phyloP scores from a whole-genome alignment of 1,140 invertebrate genomes.

The Drosophila sp. region DNA sequence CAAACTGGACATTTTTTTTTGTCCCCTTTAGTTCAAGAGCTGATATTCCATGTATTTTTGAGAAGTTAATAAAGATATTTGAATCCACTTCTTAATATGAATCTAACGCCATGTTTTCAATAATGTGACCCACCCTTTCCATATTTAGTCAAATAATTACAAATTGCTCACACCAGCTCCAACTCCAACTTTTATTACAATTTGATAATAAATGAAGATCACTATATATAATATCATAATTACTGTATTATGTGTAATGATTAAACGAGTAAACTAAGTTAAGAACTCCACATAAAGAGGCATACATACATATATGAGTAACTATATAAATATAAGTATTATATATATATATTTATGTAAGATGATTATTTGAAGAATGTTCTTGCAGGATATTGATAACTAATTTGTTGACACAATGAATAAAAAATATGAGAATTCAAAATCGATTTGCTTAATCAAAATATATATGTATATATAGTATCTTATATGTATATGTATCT shows the following conservation, averaged over 20 bases:
- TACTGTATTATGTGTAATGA: background rate
- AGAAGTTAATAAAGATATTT: too few species aligned
- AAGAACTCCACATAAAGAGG: constrained; percentile 4
- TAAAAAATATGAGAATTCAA: background rate
- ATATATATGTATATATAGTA: constrained; percentile 28
- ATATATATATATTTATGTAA: background rate
- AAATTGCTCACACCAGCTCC: background rate
- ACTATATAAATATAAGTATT: background rate
- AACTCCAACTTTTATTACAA: constrained; percentile 5
- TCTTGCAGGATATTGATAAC: background rate
- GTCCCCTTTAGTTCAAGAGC: too few species aligned
- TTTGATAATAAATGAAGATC: background rate
- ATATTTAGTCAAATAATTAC: background rate
- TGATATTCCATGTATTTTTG: too few species aligned
- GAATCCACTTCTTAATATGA: too few species aligned
- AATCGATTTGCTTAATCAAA: constrained; percentile 24
- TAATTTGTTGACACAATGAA: too few species aligned
- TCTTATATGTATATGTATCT: constrained; percentile 37
- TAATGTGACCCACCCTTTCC: too few species aligned
- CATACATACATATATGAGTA: background rate
- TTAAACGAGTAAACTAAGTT: background rate
- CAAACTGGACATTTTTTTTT: too few species aligned
- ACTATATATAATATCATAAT: background rate
- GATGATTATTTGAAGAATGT: background rate
- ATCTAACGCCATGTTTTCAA: too few species aligned